Evolutionary conservation across 2,888 invertebrate genomes (phyloP), one percentile per base, ranked within the genome.

Genomic region (Rhimphoctona megacephalus): DNA sequence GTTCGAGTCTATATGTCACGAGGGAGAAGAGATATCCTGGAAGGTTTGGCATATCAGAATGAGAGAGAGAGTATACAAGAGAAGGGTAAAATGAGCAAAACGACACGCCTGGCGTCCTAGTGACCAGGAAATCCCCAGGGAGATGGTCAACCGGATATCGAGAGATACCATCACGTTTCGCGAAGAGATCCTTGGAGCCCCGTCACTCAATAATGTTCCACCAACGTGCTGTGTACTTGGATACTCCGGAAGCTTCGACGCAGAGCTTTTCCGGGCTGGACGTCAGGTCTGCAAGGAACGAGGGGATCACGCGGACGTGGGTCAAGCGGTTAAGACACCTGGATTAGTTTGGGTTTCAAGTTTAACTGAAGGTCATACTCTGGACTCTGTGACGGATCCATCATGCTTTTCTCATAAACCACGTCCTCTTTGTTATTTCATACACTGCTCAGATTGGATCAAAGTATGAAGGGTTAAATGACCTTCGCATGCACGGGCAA

Each of bases 151-250:
- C 72, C 69, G 81, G 61, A 81, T 54, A 81, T 69, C 69, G 33
- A 30, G 52, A 61, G 73, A 85, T 74, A 57, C 85, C 61, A 76
- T 86, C 84, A 74, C 83, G 81, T 84, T 81, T 25, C 73, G 61
- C 76, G 25, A 73, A 57, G 54, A 77, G 78, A 81, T 81, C 85
- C 76, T 78, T 36, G 70, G 22, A 43, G 57, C 39, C 52, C 57
- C 69, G 86, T 86, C 86, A 85, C 86, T 86, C 86, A 85, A 86
- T 86, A 81, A 86, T 86, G 78, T 79, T 80, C 74, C 49, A 70
- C 61, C 81, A 77, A n/a, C 72, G 36, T n/a, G 8, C 33, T n/a
- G 25, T 25, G 25, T 54, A n/a, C 52, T 46, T 39, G 36, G 36
- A 49, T 46, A 70, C 64, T n/a, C 22, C 30, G 14, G 14, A 54